These are phyloP conservation scores for Nilaparvata lugens DNA, from an alignment of 1,140 invertebrate species.

Conservation along the genomic window DNA sequence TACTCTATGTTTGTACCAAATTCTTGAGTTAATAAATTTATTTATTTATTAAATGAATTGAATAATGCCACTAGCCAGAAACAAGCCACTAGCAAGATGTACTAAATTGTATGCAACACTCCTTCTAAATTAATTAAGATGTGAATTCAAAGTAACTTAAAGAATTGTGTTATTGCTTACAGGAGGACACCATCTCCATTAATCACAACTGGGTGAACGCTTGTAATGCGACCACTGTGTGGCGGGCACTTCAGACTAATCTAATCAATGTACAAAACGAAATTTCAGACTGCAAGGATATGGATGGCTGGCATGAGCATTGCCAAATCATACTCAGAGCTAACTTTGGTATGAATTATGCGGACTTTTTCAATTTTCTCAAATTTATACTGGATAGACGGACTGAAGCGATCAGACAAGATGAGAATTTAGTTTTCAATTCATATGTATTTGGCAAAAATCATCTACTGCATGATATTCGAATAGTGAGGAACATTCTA, in stretches of 20 bases:
- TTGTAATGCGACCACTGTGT: slow-evolving; percentile 71
- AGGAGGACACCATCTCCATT: slow-evolving; percentile 89
- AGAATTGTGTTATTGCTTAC: slow-evolving; percentile 19
- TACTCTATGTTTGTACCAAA: too few relatives aligned
- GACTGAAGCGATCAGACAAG: slow-evolving; percentile 33
- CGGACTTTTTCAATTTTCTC: slow-evolving; percentile 58
- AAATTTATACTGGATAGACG: slow-evolving; percentile 48
- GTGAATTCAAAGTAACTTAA: neutral
- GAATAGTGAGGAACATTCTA: slow-evolving; percentile 14
- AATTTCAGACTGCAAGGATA: slow-evolving; percentile 61
- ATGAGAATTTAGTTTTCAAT: slow-evolving; percentile 28
- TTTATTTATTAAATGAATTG: too few relatives aligned
- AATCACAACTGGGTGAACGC: slow-evolving; percentile 98
- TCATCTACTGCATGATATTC: slow-evolving; percentile 39
- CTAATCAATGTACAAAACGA: slow-evolving; percentile 64
- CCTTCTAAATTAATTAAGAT: too few relatives aligned
- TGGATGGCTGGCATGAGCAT: slow-evolving; percentile 58
- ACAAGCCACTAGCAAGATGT: too few relatives aligned
- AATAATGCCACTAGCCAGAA: too few relatives aligned
- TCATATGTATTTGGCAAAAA: slow-evolving; percentile 34
- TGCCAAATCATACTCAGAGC: slow-evolving; percentile 75
- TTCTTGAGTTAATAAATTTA: too few relatives aligned
- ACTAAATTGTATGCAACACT: too few relatives aligned
- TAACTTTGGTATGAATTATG: slow-evolving; percentile 73
- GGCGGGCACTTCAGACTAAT: slow-evolving; percentile 53